Conservation (phyloP, 2,888 invertebrate species). For the Sphinx pinastri region DNA sequence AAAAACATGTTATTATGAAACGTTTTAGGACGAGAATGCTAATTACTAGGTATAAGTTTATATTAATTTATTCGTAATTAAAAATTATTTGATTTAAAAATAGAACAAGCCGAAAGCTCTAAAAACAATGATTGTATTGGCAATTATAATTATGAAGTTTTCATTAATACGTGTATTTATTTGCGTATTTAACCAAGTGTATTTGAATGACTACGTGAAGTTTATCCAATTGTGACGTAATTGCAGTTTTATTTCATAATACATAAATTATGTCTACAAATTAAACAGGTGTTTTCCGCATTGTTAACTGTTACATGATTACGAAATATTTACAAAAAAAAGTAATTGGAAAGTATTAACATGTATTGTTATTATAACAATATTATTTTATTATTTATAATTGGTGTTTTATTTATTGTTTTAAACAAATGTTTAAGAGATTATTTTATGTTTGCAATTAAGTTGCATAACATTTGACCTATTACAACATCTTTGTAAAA, state of each 20-base stretch:
- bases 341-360: conserved; percentile 37
- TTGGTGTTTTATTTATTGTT: conserved; percentile 32
- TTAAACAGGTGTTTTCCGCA: conserved; percentile 5
- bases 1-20: too few species aligned
- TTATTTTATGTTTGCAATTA: background rate
- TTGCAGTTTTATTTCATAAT: conserved; percentile 2
- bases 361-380: conserved; percentile 28
- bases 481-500: conserved; percentile 11
- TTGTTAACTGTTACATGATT: background rate
- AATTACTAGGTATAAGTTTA: too few species aligned
- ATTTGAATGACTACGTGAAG: background rate
- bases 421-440: background rate
- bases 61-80: too few species aligned
- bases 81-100: too few species aligned
- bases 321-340: background rate
- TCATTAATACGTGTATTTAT: too few species aligned
- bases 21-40: too few species aligned
- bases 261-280: background rate
- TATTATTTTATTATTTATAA: conserved; percentile 33
- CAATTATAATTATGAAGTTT: too few species aligned
- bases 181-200: too few species aligned
- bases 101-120: too few species aligned
- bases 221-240: conserved; percentile 1
- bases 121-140: too few species aligned
- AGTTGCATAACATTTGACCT: conserved; percentile 13